phyloP scores from a whole-genome alignment of 1,140 invertebrate genomes.

The Melitaea cinxia region DNA sequence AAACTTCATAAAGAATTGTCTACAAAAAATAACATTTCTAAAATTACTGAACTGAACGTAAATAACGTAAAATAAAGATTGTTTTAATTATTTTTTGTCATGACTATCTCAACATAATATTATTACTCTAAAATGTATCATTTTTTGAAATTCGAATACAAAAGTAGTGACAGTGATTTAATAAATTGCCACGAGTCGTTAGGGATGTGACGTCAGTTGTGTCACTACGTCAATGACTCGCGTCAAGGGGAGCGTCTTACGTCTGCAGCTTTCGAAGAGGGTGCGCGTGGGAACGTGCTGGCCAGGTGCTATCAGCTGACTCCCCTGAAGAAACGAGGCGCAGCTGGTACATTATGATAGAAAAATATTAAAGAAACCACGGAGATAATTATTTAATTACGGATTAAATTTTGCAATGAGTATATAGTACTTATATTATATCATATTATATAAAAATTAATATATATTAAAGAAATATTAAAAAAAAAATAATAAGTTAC shows the following conservation, averaged over 20 bases:
- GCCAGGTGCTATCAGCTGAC: slow-evolving; percentile 66
- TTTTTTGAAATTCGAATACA: not conserved
- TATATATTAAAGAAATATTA: no score
- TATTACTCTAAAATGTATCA: not conserved
- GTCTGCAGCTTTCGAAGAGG: slow-evolving; percentile 44
- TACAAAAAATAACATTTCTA: no score
- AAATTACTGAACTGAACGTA: no score
- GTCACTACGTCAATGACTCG: slow-evolving; percentile 39
- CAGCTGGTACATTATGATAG: slow-evolving; percentile 53
- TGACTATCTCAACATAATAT: no score
- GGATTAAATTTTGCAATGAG: not conserved
- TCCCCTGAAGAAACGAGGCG: slow-evolving; percentile 40
- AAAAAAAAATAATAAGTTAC: no score
- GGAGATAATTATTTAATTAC: not conserved
- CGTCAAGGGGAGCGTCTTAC: slow-evolving; percentile 45
- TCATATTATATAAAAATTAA: no score
- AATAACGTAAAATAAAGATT: no score
- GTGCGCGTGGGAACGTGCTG: slow-evolving; percentile 71
- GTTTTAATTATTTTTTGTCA: no score
- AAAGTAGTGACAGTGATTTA: slow-evolving; percentile 46
- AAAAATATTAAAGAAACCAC: slow-evolving; percentile 3
- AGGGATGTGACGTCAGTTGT: slow-evolving; percentile 35
- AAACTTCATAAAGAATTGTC: no score
- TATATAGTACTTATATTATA: not conserved
- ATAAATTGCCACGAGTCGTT: slow-evolving; percentile 57